Base-by-base conservation (phyloP, 2,797 vertebrate species). In the Chaunax sp. region DNA sequence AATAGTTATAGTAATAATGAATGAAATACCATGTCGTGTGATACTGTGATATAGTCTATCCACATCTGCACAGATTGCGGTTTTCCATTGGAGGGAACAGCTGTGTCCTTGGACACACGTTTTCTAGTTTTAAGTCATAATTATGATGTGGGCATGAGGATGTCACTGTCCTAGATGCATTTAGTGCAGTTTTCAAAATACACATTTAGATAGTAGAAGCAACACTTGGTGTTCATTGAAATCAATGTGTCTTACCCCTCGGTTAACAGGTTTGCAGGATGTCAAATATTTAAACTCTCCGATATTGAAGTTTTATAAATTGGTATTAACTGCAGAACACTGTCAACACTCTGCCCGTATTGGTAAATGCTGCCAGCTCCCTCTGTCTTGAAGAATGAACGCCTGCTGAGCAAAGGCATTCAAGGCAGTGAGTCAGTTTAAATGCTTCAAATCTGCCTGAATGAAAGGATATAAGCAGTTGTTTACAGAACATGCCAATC, bases 391-490 rank as follows among this genome's bases (percentile, higher is more conserved):
- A 54, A 79, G 72, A 84, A 79, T 69, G 72, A 68, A 47, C 18
- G 37, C 80, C 77, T 81, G 83, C 88, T 87, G 87, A 84, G 81
- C 63, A 61, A 71, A 88, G 79, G 77, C 81, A 72, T 89, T 89
- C 68, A 75, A 84, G 52, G 16, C 75, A 16, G 50, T 25, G 72
- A 85, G 58, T 81, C 70, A 35, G 55, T 81, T 84, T 55, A 82
- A 82, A 83, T 81, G 75, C 72, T 69, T 85, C 61, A 78, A 58
- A 83, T 80, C 69, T 78, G 67, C 68, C 70, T 77, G 60, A 68
- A 77, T 80, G 72, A 75, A 87, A 78, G 63, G 64, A 67, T 67
- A 50, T 61, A 66, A 77, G 75, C 72, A 72, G 46, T 74, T 83
- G 78, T 90, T 85, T 76, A 57, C 75, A 67, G 72, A 78, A 79